Conservation (phyloP, 2,797 vertebrate species). For the Thaleichthys pacificus region DNA sequence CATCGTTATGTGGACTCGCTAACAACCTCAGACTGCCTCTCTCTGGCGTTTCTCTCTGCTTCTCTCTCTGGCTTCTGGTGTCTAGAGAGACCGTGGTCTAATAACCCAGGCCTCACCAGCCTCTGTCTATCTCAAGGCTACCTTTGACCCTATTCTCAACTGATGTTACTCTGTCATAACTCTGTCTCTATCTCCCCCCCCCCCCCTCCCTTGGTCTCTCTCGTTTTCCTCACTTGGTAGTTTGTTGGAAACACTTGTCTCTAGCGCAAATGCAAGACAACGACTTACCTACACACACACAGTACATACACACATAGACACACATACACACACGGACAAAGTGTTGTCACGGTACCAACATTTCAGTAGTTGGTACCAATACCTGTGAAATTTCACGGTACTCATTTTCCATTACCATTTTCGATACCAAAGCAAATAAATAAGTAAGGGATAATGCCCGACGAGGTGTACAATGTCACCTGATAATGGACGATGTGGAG, state of each 20-base stretch:
- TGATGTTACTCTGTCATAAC: background rate
- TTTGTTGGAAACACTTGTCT: background rate
- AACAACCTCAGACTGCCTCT: slow-evolving; percentile 48
- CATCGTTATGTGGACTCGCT: slow-evolving; percentile 26
- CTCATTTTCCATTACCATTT: too few species aligned
- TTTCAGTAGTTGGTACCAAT: background rate
- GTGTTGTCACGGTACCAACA: too few species aligned
- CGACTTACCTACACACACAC: too few species aligned
- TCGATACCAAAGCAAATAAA: too few species aligned
- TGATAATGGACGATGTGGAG: too few species aligned
- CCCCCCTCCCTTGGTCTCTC: background rate
- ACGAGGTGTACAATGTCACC: too few species aligned
- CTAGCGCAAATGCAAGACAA: background rate
- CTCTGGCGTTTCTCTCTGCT: background rate
- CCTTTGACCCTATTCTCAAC: too few species aligned
- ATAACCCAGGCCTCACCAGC: background rate
- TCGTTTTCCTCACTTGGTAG: background rate
- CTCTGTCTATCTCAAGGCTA: background rate
- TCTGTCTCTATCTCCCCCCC: background rate
- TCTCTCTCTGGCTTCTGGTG: too few species aligned
- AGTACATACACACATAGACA: background rate
- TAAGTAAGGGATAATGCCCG: too few species aligned
- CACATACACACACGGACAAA: background rate
- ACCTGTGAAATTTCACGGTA: too few species aligned
- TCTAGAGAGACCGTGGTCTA: too few species aligned